Evolutionary conservation across 2,888 invertebrate species (phyloP), one percentile per base, ranked within the genome.

Genomic region (Sussaba pulchella): DNA sequence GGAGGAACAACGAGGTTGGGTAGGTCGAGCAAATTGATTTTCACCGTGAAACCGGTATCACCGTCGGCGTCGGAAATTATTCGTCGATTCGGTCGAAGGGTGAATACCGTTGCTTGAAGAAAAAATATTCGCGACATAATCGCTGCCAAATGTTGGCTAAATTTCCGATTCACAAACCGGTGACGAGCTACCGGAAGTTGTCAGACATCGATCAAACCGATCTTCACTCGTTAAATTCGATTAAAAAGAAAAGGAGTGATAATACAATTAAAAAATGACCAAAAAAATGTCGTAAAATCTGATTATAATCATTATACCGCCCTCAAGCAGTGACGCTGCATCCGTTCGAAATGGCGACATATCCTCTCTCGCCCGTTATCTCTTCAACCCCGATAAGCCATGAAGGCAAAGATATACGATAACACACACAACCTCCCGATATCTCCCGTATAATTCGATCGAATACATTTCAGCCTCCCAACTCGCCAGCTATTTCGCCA

Each of bases 251-350:
- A 39, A 70, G 24, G 8, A 45, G 36, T n/a, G 4, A n/a, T 54
- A 39, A 69, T 50, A 66, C 39, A n/a, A 73, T 71, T 74, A 79
- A 64, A 45, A 74, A 21, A 3, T 41, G 57, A 47, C 41, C 73
- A n/a, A 10, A n/a, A 43, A 43, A 8, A 57, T 67, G 66, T 79
- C 70, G 73, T 43, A 70, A 76, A 63, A 50, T 45, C 72, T 78
- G 84, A 86, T 86, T 85, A 85, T 82, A 83, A 66, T 86, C 85
- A 86, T 86, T 83, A 84, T 75, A 71, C 82, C 54, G 59, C 69
- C 66, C 31, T 54, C 50, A 54, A 77, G 79, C 80, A 70, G 80
- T 31, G 9, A 31, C 31, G 50, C 19, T 47, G 43, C 52, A n/a
- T 43, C 36, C 54, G 36, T 71, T 45, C 47, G 36, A 21, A 21